A percentile compares a stretch with the other conserved stretches of the same genome.
Conservation (phyloP, 2,113 vertebrate species). For the Trinectes maculatus region DNA sequence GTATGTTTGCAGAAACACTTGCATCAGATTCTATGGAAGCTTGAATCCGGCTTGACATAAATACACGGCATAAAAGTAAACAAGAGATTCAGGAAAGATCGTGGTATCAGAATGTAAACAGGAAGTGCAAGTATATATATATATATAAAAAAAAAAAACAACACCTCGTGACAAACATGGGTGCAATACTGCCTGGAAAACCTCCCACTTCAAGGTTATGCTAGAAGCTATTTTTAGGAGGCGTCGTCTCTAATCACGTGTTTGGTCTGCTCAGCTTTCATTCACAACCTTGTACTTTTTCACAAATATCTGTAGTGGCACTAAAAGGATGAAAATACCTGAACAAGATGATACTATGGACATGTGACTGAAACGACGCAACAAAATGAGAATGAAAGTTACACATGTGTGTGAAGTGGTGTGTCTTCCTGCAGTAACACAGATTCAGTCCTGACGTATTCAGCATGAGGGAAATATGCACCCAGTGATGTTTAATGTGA, state of each 20-base stretch:
- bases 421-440: constrained; percentile 6
- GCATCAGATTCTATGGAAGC: neutral
- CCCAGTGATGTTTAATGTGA: constrained; percentile 27
- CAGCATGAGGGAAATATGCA: constrained; percentile 7
- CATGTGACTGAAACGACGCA: neutral
- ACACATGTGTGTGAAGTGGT: neutral
- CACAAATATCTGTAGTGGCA: neutral
- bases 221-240: constrained; percentile 44
- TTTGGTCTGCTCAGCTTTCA: constrained; percentile 35
- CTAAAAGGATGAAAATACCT: neutral
- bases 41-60: neutral
- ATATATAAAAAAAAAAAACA: neutral
- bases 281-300: constrained; percentile 27
- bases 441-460: constrained; percentile 14
- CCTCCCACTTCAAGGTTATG: constrained; percentile 36
- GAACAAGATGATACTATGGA: neutral
- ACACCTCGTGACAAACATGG: neutral
- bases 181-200: neutral
- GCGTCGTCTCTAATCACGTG: constrained; percentile 22
- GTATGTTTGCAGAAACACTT: neutral
- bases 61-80: neutral
- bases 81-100: neutral
- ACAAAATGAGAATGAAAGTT: constrained; percentile 9
- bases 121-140: neutral
- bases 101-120: neutral